Evolutionary conservation across 2,113 vertebrate genomes (phyloP), one percentile per base, ranked within the genome.

Genomic region (Pogonocichla stellata): DNA sequence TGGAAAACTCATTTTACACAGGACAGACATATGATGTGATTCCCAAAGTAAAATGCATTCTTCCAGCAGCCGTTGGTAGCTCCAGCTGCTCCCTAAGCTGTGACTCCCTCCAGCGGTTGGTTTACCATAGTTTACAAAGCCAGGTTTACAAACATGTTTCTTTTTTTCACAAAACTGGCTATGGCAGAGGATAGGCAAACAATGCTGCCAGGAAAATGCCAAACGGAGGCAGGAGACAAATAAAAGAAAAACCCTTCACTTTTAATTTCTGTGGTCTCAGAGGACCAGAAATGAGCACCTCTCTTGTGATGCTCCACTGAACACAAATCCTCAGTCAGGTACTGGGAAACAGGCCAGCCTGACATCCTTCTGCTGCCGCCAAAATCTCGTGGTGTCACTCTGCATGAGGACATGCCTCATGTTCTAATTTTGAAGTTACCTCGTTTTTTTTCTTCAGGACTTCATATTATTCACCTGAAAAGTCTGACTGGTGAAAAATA

Each of bases 31-130:
- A 24, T 6, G n/a, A 42, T 14, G 65, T 7, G 1, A 42, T 60
- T 82, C 36, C 51, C 54, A 53, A 75, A 84, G 61, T 57, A 69
- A 69, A 64, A 33, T 26, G 31, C 33, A 3, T 36, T 90, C 69
- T 86, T 56, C 58, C 31, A 74, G 70, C 42, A 50, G 85, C 53
- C 28, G 7, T 5, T 67, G 56, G 56, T 31, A 28, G 40, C n/a
- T 90, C 36, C 56, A 80, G 75, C 86, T 90, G 85, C 94, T 96
- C 67, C 75, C 91, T 95, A 91, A 96, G 38, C 93, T 86, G 92
- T 66, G 92, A 95, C 94, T 96, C 94, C 95, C 94, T 93, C 95
- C 95, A 93, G 93, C 11, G 90, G 92, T 4, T 82, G 65, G 85
- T 94, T 90, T 90, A 67, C 40, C 48, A 40, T 79, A 40, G 74